These are phyloP conservation scores for Drosophila emarginata DNA, from an alignment of 2,888 invertebrate species.

Conservation along the genomic window DNA sequence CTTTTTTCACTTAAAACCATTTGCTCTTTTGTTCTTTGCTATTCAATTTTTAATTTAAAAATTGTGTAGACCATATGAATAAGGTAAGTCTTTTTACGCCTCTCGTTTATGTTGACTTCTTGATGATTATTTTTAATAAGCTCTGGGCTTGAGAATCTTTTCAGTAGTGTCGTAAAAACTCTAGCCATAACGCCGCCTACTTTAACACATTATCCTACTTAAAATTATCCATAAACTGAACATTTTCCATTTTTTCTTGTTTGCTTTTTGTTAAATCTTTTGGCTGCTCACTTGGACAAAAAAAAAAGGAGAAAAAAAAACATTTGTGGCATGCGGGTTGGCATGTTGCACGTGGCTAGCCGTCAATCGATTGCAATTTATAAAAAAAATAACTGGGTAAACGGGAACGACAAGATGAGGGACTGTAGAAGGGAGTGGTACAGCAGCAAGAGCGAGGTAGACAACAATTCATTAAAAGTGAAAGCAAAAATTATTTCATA, in stretches of 20 bases:
- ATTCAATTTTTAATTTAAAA: conserved; percentile 36
- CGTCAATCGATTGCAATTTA: conserved; percentile 63
- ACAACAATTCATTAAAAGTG: conserved; percentile 71
- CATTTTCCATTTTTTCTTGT: conserved; percentile 18
- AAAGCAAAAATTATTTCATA: conserved; percentile 74
- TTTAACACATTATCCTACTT: conserved; percentile 57
- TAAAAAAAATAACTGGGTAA: conserved; percentile 40
- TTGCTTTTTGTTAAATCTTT: conserved; percentile 29
- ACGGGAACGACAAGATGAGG: neutral
- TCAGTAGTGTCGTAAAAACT: conserved; percentile 25
- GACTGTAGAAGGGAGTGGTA: conserved; percentile 3
- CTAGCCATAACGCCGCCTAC: conserved; percentile 23
- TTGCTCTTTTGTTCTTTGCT: conserved; percentile 29
- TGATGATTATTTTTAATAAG: conserved; percentile 24
- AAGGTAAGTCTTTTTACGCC: conserved; percentile 48
- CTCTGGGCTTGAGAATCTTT: conserved; percentile 43
- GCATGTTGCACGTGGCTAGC: conserved; percentile 72
- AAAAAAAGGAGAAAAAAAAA: conserved; percentile 10
- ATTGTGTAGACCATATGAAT: neutral
- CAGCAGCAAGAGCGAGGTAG: neutral
- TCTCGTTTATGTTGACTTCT: conserved; percentile 24
- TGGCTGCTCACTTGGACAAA: conserved; percentile 31
- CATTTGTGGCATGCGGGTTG: conserved; percentile 67
- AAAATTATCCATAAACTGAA: conserved; percentile 34
- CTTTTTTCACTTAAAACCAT: neutral